Evolutionary conservation across 2,797 vertebrate species (phyloP), one percentile per base, ranked within the genome.

Genomic region (Poeciliopsis presidionis): DNA sequence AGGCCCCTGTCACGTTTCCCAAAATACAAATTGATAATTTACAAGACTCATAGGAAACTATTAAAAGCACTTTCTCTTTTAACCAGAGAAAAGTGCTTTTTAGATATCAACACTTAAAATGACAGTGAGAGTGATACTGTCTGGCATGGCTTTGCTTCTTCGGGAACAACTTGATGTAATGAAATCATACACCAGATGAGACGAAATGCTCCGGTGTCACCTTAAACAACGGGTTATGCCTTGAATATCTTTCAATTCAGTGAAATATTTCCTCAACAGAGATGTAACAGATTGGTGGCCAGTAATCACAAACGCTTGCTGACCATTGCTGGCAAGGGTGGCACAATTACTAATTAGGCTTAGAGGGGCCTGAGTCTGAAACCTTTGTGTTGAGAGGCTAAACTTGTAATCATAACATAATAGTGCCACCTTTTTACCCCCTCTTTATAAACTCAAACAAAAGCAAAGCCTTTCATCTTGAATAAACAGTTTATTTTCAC

Each of bases 401-500:
- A 18, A 39, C 9, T 11, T 0, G 0, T 33, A 72, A 49, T 33
- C 9, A 57, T 2, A 16, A 45, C 8, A 57, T 9, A 28, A 43
- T 22, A 3, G 2, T 28, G 7, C 18, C 8, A 3, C 22, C 39
- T 59, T 75, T 76, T 20, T n/a, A 53, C 41, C n/a, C 28, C 5
- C 43, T 13, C n/a, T 63, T 82, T n/a, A 49, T 22, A 1, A 39
- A 74, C 59, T 5, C 53, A 75, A 78, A 36, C 14, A 53, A 8
- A 84, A 33, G 49, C 20, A 30, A 78, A 61, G 13, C 39, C 59
- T 76, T 85, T 28, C 74, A 73, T 14, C 73, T 78, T 28, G 69
- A 87, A 79, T 79, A 74, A 86, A 81, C 70, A 77, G 61, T 74
- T 86, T 83, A 73, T 45, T 0, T 76, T 83, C 6, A 69, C 2